Percentiles rank a stretch among this genome's conserved stretches.
phyloP scores from a whole-genome alignment of 2,797 vertebrate species.

The Parambassis ranga region DNA sequence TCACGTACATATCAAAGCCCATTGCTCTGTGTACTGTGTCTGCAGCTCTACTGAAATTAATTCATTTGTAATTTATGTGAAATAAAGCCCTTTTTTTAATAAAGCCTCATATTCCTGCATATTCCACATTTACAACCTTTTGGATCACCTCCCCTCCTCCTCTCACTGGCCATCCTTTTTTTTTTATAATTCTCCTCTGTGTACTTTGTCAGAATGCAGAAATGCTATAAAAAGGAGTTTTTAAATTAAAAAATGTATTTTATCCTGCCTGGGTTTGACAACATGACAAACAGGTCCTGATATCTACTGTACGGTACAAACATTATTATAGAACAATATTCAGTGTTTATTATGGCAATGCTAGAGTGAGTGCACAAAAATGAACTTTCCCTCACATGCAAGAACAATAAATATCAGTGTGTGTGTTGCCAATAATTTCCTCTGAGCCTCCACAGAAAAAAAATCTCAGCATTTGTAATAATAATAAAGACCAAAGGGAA shows the following conservation, averaged over 20 bases:
- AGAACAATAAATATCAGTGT: constrained; percentile 33
- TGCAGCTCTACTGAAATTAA: constrained; percentile 18
- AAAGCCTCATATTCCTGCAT: constrained; percentile 54
- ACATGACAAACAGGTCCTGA: constrained; percentile 56
- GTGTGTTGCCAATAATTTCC: constrained; percentile 10
- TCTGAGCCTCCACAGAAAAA: constrained; percentile 6
- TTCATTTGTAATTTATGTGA: constrained; percentile 49
- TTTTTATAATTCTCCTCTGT: constrained; percentile 54
- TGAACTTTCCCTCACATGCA: constrained; percentile 26
- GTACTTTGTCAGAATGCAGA: constrained; percentile 34
- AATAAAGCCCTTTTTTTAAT: constrained; percentile 60
- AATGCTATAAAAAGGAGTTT: constrained; percentile 27
- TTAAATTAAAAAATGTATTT: constrained; percentile 70
- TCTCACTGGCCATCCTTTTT: constrained; percentile 20
- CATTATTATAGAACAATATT: constrained; percentile 25
- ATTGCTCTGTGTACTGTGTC: background rate
- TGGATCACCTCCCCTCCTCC: constrained; percentile 3
- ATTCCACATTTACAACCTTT: constrained; percentile 51
- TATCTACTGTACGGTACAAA: constrained; percentile 34
- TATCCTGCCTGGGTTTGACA: constrained; percentile 54
- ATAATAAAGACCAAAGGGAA: background rate
- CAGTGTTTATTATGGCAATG: constrained; percentile 35
- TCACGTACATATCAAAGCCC: constrained; percentile 31
- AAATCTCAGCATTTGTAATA: background rate
- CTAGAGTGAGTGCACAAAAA: background rate